Conservation (phyloP, 2,888 invertebrate genomes). For the Spilarctia lutea region DNA sequence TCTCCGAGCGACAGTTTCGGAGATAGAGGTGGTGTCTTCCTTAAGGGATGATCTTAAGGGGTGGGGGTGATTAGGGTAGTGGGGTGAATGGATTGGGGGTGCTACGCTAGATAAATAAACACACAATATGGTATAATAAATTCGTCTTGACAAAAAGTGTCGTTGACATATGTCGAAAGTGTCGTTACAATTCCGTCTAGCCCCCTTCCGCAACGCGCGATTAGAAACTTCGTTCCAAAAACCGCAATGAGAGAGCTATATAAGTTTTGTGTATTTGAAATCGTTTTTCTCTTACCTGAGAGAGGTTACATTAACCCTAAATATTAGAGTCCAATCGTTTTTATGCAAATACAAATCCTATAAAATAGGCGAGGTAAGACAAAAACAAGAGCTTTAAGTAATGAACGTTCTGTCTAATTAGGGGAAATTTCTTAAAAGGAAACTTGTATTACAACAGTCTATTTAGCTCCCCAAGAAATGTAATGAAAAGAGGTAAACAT, state of each 20-base stretch:
- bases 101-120: too few relatives aligned
- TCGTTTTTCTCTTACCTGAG: not conserved
- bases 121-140: too few relatives aligned
- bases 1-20: too few relatives aligned
- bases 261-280: not conserved
- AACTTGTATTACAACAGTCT: slow-evolving; percentile 28
- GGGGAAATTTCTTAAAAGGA: slow-evolving; percentile 26
- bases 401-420: slow-evolving; percentile 46
- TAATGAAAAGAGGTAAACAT: slow-evolving; percentile 44
- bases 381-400: slow-evolving; percentile 42
- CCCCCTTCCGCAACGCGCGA: too few relatives aligned
- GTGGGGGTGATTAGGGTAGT: too few relatives aligned
- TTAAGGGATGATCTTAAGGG: too few relatives aligned
- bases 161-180: too few relatives aligned
- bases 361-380: slow-evolving; percentile 28
- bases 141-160: too few relatives aligned
- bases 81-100: too few relatives aligned
- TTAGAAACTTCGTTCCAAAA: too few relatives aligned
- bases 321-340: slow-evolving; percentile 7
- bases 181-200: too few relatives aligned
- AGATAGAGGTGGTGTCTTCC: too few relatives aligned
- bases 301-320: not conserved
- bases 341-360: slow-evolving; percentile 24
- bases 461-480: slow-evolving; percentile 26
- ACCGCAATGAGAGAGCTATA: not conserved